Conservation (phyloP, 2,797 vertebrate genomes). For the Gobionotothen gibberifrons region DNA sequence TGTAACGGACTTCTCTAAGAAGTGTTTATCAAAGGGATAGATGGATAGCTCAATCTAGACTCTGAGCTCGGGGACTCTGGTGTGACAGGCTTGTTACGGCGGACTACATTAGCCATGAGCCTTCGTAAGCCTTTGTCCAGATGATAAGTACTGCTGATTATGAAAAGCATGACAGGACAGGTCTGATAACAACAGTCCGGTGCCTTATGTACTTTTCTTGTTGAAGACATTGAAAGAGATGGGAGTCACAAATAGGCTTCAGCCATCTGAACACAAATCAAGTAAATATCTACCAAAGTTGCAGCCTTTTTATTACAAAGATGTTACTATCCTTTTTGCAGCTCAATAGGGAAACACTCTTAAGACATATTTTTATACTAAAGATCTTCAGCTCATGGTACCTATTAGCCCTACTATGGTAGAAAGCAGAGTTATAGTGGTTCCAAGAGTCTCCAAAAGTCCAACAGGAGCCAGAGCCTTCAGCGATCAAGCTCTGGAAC, state of each 20-base stretch:
- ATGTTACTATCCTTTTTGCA: not conserved
- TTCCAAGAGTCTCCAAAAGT: too few relatives aligned
- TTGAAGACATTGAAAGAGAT: not conserved
- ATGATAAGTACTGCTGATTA: not conserved
- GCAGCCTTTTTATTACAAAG: not conserved
- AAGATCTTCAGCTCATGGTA: not conserved
- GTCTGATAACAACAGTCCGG: not conserved
- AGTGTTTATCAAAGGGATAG: constrained; percentile 40
- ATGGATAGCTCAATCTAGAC: constrained; percentile 39
- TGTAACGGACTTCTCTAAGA: constrained; percentile 36
- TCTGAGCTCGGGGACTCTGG: constrained; percentile 4
- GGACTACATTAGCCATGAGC: constrained; percentile 3
- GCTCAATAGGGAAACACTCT: not conserved
- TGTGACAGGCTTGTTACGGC: not conserved
- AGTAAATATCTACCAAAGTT: too few relatives aligned
- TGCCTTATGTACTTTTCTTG: not conserved
- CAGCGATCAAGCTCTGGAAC: too few relatives aligned
- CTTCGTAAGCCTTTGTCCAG: not conserved
- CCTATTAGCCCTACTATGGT: too few relatives aligned
- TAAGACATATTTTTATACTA: not conserved
- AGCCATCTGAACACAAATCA: not conserved
- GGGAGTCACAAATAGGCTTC: not conserved
- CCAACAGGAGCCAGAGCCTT: too few relatives aligned
- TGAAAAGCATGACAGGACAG: not conserved
- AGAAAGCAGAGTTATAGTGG: too few relatives aligned